Evolutionary conservation across 2,113 vertebrate genomes (phyloP).

Genomic region (Atherinomorus stipes): DNA sequence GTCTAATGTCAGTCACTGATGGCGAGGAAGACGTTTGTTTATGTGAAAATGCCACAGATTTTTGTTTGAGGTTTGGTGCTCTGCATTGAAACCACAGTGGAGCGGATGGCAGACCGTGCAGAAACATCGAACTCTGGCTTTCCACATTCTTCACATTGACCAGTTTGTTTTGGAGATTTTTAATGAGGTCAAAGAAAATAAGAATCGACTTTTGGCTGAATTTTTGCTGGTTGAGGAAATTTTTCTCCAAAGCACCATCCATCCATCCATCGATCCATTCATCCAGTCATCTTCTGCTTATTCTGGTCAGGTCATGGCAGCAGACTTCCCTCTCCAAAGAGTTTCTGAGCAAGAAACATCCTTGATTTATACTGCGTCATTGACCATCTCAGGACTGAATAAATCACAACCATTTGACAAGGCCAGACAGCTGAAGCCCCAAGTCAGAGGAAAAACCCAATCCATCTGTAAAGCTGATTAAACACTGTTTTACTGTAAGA

Average conservation of each 20-base stretch:
- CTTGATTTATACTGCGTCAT: background rate
- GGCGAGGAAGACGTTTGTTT: slow-evolving; percentile 46
- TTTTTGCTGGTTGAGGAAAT: background rate
- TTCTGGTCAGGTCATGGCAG: too few species aligned
- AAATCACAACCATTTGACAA: background rate
- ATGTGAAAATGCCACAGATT: slow-evolving; percentile 66
- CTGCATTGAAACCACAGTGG: slow-evolving; percentile 48
- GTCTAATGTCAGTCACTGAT: slow-evolving; percentile 48
- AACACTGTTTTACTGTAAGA: too few species aligned
- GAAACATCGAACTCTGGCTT: slow-evolving; percentile 8
- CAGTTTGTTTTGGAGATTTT: slow-evolving; percentile 35
- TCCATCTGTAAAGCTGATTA: too few species aligned
- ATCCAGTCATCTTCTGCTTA: too few species aligned
- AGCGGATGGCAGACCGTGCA: slow-evolving; percentile 46
- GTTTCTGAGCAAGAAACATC: background rate
- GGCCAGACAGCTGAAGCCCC: background rate
- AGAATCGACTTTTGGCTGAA: background rate
- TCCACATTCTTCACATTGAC: slow-evolving; percentile 36
- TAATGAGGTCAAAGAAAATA: slow-evolving; percentile 22
- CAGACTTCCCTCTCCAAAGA: too few species aligned
- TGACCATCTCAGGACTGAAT: background rate
- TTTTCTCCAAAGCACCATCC: background rate
- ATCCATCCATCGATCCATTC: too few species aligned
- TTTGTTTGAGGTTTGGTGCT: slow-evolving; percentile 57
- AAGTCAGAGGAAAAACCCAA: slow-evolving; percentile 1